Base-by-base conservation (phyloP, 2,113 vertebrate genomes). In the Cephalopterus ornatus region DNA sequence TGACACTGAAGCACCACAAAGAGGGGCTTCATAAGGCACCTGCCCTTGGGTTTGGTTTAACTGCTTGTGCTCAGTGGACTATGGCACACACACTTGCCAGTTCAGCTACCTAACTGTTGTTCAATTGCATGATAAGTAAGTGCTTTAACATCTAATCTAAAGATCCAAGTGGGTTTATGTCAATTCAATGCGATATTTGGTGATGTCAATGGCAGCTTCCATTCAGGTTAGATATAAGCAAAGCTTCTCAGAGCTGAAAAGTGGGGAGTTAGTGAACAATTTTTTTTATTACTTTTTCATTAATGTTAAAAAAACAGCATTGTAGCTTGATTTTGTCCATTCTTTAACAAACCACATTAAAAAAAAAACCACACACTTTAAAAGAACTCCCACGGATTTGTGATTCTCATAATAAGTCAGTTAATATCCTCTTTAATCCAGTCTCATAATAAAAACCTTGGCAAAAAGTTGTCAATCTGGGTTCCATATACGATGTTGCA, bases 161-260 rank as follows among this genome's bases (percentile, higher is more conserved):
- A 42, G 76, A 70, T 11, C 46, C 3, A 42, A 30, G 8, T 11
- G 14, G 1, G 53, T 56, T 87, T 47, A 76, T 1, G 2, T 30
- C 33, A 52, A 18, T 9, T 30, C 66, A 47, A 1, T 8, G 28
- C 0, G 13, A 1, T 28, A 80, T 0, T 67, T 66, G 37, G 12
- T 30, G 32, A 53, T 8, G 9, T 9, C 3, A 66, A 53, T 8
- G 9, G 10, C 3, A 66, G 32, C 37, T 66, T 42, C 5, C 3
- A 37, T 53, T 86, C 12, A 59, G 23, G 42, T 37, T 42, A 74
- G 19, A 41, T 8, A 8, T 19, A 72, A 79, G 8, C 58, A 85
- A 73, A 58, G 27, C 14, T 32, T 61, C 53, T 27, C 20, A 24
- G 9, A 53, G 21, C 28, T 11, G 66, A 63, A 23, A 74, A n/a